Percentiles rank a stretch among this genome's conserved stretches.
Conservation (phyloP, 64 coral and sea anemone genomes). For the Platygyra sinensis region DNA sequence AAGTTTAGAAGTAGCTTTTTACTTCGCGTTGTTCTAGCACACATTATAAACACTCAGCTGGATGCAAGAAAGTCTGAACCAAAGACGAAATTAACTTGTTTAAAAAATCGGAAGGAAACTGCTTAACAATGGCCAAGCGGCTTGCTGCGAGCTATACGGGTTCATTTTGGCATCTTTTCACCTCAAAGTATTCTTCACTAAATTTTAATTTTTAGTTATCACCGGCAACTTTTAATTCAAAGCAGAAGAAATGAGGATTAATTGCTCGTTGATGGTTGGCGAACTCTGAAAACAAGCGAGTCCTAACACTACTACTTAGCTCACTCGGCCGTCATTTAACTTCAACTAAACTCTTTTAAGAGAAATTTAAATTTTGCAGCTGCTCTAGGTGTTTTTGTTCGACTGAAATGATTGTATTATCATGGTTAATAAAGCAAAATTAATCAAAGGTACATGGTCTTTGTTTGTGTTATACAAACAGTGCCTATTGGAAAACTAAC, state of each 20-base stretch:
- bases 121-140: slow-evolving; percentile 2
- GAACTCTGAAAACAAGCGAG: neutral
- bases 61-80: neutral
- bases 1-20: neutral
- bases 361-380: slow-evolving; percentile 79
- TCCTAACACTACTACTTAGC: neutral
- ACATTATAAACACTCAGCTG: slow-evolving; percentile 15
- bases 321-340: slow-evolving; percentile 8
- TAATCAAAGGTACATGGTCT: slow-evolving; percentile 69
- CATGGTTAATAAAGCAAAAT: slow-evolving; percentile 80
- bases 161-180: slow-evolving; percentile 47
- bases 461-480: slow-evolving; percentile 65
- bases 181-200: slow-evolving; percentile 2
- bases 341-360: slow-evolving; percentile 48
- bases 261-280: neutral
- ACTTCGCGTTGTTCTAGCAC: slow-evolving; percentile 17
- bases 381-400: slow-evolving; percentile 53
- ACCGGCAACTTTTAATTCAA: slow-evolving; percentile 21
- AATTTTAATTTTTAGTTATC: slow-evolving; percentile 41
- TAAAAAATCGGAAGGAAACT: slow-evolving; percentile 51
- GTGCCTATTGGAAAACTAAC: slow-evolving; percentile 52
- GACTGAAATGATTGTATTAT: slow-evolving; percentile 72
- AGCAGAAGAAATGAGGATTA: neutral
- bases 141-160: neutral
- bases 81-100: slow-evolving; percentile 67